These are phyloP conservation scores for Heliconius sara DNA, from an alignment of 2,888 invertebrate genomes.

Conservation along the genomic window DNA sequence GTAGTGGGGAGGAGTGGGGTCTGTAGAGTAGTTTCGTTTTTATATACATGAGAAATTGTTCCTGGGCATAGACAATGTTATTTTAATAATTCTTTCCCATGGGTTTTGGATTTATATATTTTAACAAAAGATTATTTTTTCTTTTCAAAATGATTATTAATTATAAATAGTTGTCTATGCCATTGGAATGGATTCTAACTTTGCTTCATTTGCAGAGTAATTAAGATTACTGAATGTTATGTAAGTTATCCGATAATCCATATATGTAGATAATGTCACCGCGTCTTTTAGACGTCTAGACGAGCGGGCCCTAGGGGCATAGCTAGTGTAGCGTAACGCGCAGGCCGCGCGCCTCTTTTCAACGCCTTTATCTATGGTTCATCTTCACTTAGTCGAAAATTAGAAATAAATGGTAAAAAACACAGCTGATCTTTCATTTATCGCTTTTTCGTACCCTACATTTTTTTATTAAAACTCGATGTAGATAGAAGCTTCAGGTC, in stretches of 20 bases:
- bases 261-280: conserved; percentile 59
- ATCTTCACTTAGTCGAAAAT: conserved; percentile 80
- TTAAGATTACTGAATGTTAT: conserved; percentile 71
- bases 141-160: neutral
- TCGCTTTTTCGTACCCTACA: conserved; percentile 74
- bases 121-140: neutral
- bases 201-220: conserved; percentile 64
- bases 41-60: conserved; percentile 49
- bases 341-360: conserved; percentile 75
- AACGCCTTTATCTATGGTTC: conserved; percentile 75
- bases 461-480: conserved; percentile 56
- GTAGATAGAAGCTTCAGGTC: conserved; percentile 71
- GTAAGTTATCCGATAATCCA: conserved; percentile 56
- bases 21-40: conserved; percentile 56
- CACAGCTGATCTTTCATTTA: conserved; percentile 82
- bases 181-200: conserved; percentile 58
- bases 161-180: conserved; percentile 55
- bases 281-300: conserved; percentile 56
- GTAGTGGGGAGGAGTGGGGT: conserved; percentile 64
- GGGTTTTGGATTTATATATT: neutral
- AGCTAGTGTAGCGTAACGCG: conserved; percentile 60
- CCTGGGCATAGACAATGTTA: conserved; percentile 61
- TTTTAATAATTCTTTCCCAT: neutral
- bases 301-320: conserved; percentile 45
- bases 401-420: conserved; percentile 81